Percentiles rank a stretch among this genome's conserved stretches.
phyloP scores from a whole-genome alignment of 1,140 invertebrate species.

The Apis cerana region DNA sequence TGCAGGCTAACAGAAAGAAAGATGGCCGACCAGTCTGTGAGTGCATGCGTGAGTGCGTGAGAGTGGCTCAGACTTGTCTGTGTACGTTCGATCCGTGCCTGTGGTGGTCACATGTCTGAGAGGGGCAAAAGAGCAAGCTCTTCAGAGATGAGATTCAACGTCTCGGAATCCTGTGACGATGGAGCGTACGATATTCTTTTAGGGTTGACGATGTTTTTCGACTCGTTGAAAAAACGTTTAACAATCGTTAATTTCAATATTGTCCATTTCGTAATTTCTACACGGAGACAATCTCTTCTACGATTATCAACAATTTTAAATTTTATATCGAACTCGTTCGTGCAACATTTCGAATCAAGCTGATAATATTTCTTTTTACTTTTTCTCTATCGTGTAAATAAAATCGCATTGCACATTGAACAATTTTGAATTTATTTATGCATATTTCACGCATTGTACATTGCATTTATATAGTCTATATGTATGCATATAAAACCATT shows the following conservation, averaged over 20 bases:
- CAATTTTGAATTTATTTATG: neutral
- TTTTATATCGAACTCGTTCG: too few relatives aligned
- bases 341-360: neutral
- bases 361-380: neutral
- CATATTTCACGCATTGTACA: neutral
- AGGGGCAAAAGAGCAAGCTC: slow-evolving; percentile 52
- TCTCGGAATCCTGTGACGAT: slow-evolving; percentile 50
- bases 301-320: neutral
- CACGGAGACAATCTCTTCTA: too few relatives aligned
- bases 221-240: neutral
- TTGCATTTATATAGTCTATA: neutral
- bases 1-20: slow-evolving; percentile 62
- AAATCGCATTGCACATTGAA: neutral
- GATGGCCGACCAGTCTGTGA: slow-evolving; percentile 63
- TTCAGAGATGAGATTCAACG: slow-evolving; percentile 46
- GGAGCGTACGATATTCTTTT: slow-evolving; percentile 42
- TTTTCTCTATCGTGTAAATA: slow-evolving; percentile 7
- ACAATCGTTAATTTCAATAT: neutral
- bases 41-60: slow-evolving; percentile 58
- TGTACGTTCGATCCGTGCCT: slow-evolving; percentile 1
- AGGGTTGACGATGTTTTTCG: slow-evolving; percentile 33
- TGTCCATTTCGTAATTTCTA: neutral
- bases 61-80: slow-evolving; percentile 43
- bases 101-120: slow-evolving; percentile 49
- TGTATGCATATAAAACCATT: neutral